Evolutionary conservation across 2,113 vertebrate genomes (phyloP).

Genomic region (Aix galericulata): DNA sequence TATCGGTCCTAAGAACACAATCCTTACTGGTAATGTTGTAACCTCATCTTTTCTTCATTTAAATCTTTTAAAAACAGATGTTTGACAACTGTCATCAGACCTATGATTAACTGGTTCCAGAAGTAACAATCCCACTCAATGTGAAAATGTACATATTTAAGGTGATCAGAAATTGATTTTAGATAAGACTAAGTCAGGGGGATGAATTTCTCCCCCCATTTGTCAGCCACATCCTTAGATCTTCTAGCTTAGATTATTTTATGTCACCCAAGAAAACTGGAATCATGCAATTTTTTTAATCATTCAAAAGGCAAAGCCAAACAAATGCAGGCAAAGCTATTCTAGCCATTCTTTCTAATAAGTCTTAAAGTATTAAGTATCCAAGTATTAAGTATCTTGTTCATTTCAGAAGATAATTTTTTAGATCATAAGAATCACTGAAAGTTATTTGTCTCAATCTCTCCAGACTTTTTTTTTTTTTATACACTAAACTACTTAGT

Average conservation of each 20-base stretch:
- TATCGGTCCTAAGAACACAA: neutral
- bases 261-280: neutral
- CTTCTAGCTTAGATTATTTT: neutral
- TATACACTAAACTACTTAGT: neutral
- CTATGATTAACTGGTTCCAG: neutral
- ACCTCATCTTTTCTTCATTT: neutral
- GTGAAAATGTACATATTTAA: neutral
- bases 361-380: neutral
- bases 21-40: neutral
- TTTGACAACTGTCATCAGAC: neutral
- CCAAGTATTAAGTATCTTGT: neutral
- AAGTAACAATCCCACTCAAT: neutral
- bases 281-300: neutral
- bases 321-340: neutral
- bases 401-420: neutral
- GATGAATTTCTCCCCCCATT: neutral
- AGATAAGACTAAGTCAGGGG: neutral
- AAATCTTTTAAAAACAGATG: neutral
- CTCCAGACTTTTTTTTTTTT: neutral
- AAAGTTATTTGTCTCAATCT: neutral
- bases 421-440: accelerated
- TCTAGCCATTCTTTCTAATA: neutral
- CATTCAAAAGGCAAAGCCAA: neutral
- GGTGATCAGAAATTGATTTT: neutral
- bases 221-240: neutral